A percentile compares a stretch with the other conserved stretches of the same genome.
Evolutionary conservation across 2,797 vertebrate species (phyloP).

Genomic region (Euthynnus affinis): DNA sequence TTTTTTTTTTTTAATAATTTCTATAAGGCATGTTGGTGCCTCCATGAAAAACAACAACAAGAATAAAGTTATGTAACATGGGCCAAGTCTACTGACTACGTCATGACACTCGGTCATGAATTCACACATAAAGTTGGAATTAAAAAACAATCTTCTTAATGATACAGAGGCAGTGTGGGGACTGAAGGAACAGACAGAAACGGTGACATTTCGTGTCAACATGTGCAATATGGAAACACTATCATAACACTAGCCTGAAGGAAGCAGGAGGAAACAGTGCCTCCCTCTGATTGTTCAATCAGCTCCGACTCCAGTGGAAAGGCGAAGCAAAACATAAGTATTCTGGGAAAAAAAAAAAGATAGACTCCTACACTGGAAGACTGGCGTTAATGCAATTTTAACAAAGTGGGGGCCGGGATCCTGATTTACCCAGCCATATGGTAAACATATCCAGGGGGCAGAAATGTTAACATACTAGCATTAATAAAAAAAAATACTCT

Average conservation of each 20-base stretch:
- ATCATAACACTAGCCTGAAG: neutral
- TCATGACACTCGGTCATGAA: neutral
- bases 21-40: no score
- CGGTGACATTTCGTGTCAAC: neutral
- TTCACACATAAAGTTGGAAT: no score
- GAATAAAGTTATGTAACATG: no score
- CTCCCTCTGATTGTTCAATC: constrained; percentile 2
- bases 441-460: constrained; percentile 66
- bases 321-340: neutral
- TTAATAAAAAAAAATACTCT: constrained; percentile 76
- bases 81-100: no score
- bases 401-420: constrained; percentile 41
- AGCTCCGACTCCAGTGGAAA: constrained; percentile 4
- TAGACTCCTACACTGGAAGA: neutral
- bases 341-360: constrained; percentile 10
- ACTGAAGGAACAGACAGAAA: neutral
- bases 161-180: neutral
- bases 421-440: constrained; percentile 59
- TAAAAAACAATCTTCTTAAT: neutral
- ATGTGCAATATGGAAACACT: neutral
- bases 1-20: no score
- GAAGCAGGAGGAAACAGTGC: constrained; percentile 6
- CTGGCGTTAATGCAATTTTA: constrained; percentile 28
- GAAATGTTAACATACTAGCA: constrained; percentile 55
- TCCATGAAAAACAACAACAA: no score